Evolutionary conservation across 2,888 invertebrate genomes (phyloP).

Genomic region (Chloromyia formosa): DNA sequence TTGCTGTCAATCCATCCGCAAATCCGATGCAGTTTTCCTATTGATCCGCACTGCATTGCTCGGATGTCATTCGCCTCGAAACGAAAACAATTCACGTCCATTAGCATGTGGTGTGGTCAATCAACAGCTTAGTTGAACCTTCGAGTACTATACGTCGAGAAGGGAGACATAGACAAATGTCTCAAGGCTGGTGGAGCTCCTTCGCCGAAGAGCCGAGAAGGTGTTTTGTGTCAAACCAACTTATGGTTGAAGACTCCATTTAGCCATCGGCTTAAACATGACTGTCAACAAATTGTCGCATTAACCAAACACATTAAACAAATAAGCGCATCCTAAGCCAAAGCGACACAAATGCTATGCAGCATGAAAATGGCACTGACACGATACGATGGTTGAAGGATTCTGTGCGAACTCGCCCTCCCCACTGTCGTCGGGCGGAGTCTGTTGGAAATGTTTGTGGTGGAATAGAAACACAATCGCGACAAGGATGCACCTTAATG

Average conservation of each 20-base stretch:
- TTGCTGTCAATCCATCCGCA: constrained; percentile 8
- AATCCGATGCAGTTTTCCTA: constrained; percentile 10
- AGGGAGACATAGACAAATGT: constrained; percentile 28
- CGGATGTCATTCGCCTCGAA: constrained; percentile 6
- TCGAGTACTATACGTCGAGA: background rate
- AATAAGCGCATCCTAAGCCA: constrained; percentile 44
- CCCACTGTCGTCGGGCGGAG: background rate
- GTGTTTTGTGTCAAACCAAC: background rate
- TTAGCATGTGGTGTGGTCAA: constrained; percentile 49
- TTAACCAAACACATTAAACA: constrained; percentile 49
- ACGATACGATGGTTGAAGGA: background rate
- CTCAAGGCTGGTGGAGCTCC: constrained; percentile 8
- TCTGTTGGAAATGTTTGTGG: background rate
- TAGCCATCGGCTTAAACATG: constrained; percentile 47
- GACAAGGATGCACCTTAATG: constrained; percentile 45
- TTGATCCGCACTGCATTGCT: constrained; percentile 5
- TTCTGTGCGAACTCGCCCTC: background rate
- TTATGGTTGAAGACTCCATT: constrained; percentile 2
- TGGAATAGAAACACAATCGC: constrained; percentile 17
- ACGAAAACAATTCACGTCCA: constrained; percentile 44
- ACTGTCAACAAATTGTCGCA: constrained; percentile 50
- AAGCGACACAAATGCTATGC: constrained; percentile 28
- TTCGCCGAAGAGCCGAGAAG: constrained; percentile 8
- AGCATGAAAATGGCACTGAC: constrained; percentile 25
- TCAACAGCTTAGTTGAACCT: constrained; percentile 39